Percentiles rank a stretch among this genome's conserved stretches.
Evolutionary conservation across 2,113 vertebrate species (phyloP).

Genomic region (Oxyura jamaicensis): DNA sequence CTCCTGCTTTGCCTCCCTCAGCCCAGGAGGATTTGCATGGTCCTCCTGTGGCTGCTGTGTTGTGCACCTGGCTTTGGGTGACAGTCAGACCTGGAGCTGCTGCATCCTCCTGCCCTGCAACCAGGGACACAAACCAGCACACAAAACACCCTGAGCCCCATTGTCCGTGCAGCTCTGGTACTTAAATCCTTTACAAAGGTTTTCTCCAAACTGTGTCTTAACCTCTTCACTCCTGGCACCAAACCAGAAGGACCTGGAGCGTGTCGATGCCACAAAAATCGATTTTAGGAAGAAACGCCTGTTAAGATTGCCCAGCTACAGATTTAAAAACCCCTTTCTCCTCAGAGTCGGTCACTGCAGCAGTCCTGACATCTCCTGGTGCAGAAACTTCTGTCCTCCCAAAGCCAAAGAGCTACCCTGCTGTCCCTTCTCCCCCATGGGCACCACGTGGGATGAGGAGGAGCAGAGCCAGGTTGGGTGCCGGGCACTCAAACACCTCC

Average conservation of each 20-base stretch:
- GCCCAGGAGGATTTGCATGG: background rate
- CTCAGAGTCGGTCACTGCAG: background rate
- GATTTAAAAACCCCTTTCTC: background rate
- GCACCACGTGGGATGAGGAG: accelerated
- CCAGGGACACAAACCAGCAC: background rate
- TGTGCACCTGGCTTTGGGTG: background rate
- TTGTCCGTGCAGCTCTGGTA: background rate
- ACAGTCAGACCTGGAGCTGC: background rate
- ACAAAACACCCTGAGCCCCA: background rate
- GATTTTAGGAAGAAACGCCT: background rate
- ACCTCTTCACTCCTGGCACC: background rate
- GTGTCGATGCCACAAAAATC: background rate
- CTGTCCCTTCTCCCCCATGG: background rate
- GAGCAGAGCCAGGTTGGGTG: background rate
- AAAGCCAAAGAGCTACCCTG: background rate
- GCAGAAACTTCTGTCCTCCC: background rate
- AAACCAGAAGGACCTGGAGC: background rate
- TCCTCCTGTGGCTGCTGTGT: background rate
- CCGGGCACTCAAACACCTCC: background rate
- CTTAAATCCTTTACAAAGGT: background rate
- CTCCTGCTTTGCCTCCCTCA: background rate
- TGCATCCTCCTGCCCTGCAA: background rate
- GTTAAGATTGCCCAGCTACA: background rate
- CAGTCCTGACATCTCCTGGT: background rate
- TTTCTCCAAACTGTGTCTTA: background rate